phyloP scores from a whole-genome alignment of 2,888 invertebrate species.

The Calameuta pallipes region DNA sequence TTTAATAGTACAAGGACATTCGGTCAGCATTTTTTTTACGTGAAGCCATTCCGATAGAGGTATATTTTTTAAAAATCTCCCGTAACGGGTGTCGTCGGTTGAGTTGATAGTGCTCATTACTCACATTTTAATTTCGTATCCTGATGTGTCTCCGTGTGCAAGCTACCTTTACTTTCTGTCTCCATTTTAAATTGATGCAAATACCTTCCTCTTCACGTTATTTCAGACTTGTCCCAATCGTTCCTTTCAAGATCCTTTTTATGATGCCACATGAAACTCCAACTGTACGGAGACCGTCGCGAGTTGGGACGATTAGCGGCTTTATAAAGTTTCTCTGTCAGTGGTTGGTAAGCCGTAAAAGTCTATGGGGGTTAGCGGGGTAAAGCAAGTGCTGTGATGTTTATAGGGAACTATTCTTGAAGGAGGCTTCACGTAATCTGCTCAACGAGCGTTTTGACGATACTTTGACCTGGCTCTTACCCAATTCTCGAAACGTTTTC shows the following conservation, averaged over 20 bases:
- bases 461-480: constrained; percentile 8
- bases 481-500: not conserved
- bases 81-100: too few species aligned
- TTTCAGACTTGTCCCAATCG: not conserved
- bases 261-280: not conserved
- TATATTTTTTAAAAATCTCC: not conserved
- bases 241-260: not conserved
- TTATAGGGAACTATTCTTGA: not conserved
- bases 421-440: constrained; percentile 20
- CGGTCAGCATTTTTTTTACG: not conserved
- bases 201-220: not conserved
- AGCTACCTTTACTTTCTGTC: not conserved
- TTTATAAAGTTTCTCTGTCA: not conserved
- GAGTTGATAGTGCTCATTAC: too few species aligned
- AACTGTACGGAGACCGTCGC: not conserved
- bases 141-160: not conserved
- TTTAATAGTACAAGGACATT: not conserved
- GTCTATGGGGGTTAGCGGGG: not conserved
- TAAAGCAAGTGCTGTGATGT: not conserved
- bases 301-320: not conserved
- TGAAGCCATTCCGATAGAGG: too few species aligned
- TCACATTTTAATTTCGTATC: too few species aligned
- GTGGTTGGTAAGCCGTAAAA: not conserved
- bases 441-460: constrained; percentile 22
- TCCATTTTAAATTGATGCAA: not conserved